phyloP scores from a whole-genome alignment of 2,797 vertebrate species.

The Molossus molossus region DNA sequence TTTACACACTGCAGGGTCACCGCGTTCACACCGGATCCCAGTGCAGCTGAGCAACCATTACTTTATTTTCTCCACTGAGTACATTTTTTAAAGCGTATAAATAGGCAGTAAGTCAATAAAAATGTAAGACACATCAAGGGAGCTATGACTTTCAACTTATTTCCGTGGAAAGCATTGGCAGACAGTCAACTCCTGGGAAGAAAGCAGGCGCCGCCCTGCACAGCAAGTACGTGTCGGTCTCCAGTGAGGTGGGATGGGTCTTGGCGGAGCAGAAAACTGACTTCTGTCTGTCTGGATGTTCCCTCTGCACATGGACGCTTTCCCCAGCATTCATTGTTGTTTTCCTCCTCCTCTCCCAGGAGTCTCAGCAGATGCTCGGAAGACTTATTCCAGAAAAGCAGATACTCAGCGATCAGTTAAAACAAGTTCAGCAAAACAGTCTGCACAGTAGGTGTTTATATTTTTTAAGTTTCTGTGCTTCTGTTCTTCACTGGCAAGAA shows the following conservation, averaged over 20 bases:
- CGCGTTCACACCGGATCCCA: not conserved
- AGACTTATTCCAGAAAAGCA: constrained; percentile 98
- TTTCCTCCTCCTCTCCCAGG: constrained; percentile 88
- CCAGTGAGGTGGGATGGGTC: not conserved
- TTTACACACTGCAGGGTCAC: not conserved
- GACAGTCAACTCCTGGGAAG: constrained; percentile 2
- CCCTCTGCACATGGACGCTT: not conserved
- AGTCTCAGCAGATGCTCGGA: constrained; percentile 98
- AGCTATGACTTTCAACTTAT: not conserved
- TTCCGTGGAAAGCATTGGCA: constrained; percentile 5
- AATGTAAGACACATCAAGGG: not conserved
- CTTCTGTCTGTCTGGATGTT: accelerated
- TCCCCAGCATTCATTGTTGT: not conserved
- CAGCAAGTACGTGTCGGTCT: not conserved
- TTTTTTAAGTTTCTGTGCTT: not conserved
- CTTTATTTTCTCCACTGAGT: constrained; percentile 12
- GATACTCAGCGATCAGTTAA: constrained; percentile 96
- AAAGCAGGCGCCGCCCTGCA: not conserved
- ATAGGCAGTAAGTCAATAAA: constrained; percentile 30
- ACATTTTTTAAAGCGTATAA: constrained; percentile 43
- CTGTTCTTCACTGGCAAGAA: not conserved
- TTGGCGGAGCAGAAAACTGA: not conserved
- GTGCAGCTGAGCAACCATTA: not conserved
- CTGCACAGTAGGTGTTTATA: constrained; percentile 94
- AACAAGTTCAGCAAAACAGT: constrained; percentile 98